Evolutionary conservation across 2,797 vertebrate genomes (phyloP).

Genomic region (Microctenopoma stevenorrisi): DNA sequence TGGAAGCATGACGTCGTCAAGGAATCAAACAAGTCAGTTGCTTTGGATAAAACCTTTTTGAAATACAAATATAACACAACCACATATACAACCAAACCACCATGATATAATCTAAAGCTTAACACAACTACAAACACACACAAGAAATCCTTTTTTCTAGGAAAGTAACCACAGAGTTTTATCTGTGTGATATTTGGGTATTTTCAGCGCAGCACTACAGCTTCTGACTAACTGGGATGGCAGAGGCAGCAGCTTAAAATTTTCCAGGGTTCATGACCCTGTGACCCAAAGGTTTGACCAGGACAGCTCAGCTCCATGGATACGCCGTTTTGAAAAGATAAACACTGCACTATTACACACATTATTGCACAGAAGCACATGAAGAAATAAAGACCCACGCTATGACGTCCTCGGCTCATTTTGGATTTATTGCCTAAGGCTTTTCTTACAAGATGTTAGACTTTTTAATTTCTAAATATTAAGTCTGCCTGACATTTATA

Average conservation of each 20-base stretch:
- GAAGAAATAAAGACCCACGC: background rate
- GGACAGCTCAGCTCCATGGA: slow-evolving; percentile 71
- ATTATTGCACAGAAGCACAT: slow-evolving; percentile 1
- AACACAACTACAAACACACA: background rate
- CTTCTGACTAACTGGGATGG: slow-evolving; percentile 36
- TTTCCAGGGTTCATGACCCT: slow-evolving; percentile 66
- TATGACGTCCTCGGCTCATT: background rate
- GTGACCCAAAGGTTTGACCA: slow-evolving; percentile 65
- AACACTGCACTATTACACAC: slow-evolving; percentile 55
- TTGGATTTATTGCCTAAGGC: background rate
- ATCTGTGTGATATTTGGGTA: background rate
- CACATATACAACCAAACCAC: background rate
- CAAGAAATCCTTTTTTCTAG: too few relatives aligned
- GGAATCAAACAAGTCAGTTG: too few relatives aligned
- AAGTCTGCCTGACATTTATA: too few relatives aligned
- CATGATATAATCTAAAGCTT: background rate
- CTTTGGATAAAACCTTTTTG: too few relatives aligned
- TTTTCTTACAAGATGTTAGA: background rate
- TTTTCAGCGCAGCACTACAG: slow-evolving; percentile 13
- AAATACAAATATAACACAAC: background rate
- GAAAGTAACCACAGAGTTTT: too few relatives aligned
- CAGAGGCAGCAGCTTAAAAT: slow-evolving; percentile 67
- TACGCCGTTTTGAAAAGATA: slow-evolving; percentile 65
- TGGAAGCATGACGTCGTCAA: too few relatives aligned
- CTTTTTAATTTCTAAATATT: too few relatives aligned